Conservation (phyloP, 2,113 vertebrate genomes). For the Carassius gibelio region DNA sequence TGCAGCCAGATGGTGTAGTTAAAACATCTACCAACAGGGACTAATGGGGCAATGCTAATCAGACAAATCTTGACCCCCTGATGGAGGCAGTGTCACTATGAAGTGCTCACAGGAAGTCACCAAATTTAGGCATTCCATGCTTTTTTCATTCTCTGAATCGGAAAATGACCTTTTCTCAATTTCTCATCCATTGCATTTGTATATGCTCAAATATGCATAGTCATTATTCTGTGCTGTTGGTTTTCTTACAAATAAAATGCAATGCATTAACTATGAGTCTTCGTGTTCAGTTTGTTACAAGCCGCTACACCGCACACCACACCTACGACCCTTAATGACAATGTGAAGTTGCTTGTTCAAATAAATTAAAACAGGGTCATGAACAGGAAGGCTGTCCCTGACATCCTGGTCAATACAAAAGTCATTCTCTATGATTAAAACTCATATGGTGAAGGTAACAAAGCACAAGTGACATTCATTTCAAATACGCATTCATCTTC, state of each 20-base stretch:
- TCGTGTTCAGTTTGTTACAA: no score
- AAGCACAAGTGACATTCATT: slow-evolving; percentile 58
- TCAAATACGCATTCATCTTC: slow-evolving; percentile 59
- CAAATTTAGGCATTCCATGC: background rate
- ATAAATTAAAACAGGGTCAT: slow-evolving; percentile 63
- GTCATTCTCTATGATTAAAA: slow-evolving; percentile 59
- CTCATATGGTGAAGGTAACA: slow-evolving; percentile 59
- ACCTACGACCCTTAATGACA: slow-evolving; percentile 37
- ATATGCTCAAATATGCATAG: slow-evolving; percentile 25
- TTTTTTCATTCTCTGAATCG: slow-evolving; percentile 4
- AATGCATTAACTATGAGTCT: background rate
- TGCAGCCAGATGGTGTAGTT: background rate
- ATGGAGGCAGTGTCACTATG: background rate
- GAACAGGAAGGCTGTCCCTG: slow-evolving; percentile 53
- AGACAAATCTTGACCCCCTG: background rate
- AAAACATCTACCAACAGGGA: background rate
- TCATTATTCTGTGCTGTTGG: slow-evolving; percentile 56
- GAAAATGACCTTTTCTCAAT: background rate
- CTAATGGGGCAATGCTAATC: background rate
- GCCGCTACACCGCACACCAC: no score
- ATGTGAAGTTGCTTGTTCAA: slow-evolving; percentile 56
- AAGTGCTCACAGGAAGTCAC: background rate
- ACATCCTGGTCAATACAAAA: slow-evolving; percentile 60
- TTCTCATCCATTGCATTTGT: background rate
- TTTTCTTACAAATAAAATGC: background rate